Evolutionary conservation across 92 coral and sea anemone genomes (phyloP).

Genomic region (Phenganax marumi): DNA sequence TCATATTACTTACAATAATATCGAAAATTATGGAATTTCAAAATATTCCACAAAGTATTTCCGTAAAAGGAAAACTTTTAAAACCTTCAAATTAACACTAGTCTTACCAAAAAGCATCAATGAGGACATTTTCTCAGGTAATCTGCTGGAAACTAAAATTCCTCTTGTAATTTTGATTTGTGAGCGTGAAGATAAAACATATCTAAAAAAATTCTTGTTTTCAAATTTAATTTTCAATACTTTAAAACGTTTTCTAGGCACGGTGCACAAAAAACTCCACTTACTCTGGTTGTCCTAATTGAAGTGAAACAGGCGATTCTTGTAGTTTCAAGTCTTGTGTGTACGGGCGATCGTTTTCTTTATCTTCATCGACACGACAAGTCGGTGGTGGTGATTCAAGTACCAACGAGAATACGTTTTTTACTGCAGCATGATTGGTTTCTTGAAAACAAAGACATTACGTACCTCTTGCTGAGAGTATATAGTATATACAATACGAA

Average conservation of each 20-base stretch:
- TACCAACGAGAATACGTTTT: not conserved
- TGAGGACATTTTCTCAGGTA: constrained; percentile 28
- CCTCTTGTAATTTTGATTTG: constrained; percentile 15
- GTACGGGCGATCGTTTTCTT: not conserved
- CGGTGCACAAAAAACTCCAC: not conserved
- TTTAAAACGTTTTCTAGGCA: not conserved
- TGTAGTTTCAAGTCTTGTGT: not conserved
- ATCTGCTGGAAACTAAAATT: constrained; percentile 7
- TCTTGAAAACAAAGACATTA: not conserved
- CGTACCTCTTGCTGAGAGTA: not conserved
- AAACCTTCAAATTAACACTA: not conserved
- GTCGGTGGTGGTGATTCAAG: constrained; percentile 33
- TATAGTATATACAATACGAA: not conserved
- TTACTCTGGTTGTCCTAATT: constrained; percentile 37
- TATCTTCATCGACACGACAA: not conserved
- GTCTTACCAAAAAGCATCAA: constrained; percentile 25
- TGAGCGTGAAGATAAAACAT: constrained; percentile 18
- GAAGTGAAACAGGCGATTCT: not conserved
- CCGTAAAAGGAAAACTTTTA: no score
- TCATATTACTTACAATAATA: not conserved
- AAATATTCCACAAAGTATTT: not conserved
- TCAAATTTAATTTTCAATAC: not conserved
- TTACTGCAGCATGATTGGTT: not conserved
- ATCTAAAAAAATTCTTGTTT: constrained; percentile 1
- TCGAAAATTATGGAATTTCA: not conserved